A percentile compares a stretch with the other conserved stretches of the same genome.
Conservation (phyloP, 2,888 invertebrate species). For the Troides oblongomaculatus region DNA sequence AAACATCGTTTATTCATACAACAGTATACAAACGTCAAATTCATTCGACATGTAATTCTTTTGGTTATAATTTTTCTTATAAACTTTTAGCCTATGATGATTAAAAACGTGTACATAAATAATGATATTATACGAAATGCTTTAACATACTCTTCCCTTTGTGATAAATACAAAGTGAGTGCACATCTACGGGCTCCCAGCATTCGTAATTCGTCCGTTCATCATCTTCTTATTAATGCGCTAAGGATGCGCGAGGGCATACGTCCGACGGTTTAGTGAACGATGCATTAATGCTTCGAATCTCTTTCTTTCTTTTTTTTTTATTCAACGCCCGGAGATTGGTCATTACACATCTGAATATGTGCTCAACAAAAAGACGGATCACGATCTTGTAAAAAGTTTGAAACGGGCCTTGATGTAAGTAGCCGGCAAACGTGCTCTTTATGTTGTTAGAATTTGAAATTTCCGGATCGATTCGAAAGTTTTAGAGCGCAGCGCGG, state of each 20-base stretch:
- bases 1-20: no score
- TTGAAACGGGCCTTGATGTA: conserved; percentile 62
- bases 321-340: conserved; percentile 73
- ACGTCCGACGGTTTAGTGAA: conserved; percentile 77
- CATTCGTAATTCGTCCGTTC: conserved; percentile 70
- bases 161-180: not conserved
- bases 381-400: conserved; percentile 75
- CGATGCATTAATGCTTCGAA: conserved; percentile 77
- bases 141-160: not conserved
- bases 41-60: no score
- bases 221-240: conserved; percentile 75
- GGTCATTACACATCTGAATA: conserved; percentile 79
- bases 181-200: conserved; percentile 47
- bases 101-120: not conserved
- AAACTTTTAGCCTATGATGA: not conserved
- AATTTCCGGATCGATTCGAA: conserved; percentile 67
- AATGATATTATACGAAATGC: not conserved
- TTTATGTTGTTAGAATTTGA: conserved; percentile 72
- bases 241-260: conserved; percentile 77
- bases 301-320: conserved; percentile 64
- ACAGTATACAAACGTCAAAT: no score
- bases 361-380: conserved; percentile 72
- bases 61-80: no score
- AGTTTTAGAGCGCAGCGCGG: conserved; percentile 15
- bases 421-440: conserved; percentile 74